Conservation (phyloP, 2,113 vertebrate genomes). For the Cinclus cinclus region DNA sequence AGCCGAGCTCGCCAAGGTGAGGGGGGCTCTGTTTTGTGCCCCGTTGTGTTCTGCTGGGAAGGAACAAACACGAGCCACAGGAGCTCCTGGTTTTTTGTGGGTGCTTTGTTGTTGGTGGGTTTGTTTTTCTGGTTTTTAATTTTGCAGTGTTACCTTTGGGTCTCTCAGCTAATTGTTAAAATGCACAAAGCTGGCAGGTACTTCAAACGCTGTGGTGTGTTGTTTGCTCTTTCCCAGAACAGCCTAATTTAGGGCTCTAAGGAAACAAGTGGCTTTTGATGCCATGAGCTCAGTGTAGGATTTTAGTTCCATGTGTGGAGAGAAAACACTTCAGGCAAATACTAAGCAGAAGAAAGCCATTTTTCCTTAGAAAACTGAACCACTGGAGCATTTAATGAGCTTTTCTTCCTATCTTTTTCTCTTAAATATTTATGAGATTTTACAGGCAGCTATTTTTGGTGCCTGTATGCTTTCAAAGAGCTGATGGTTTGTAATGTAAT, state of each 20-base stretch:
- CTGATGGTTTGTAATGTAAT: neutral
- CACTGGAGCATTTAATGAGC: neutral
- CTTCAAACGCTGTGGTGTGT: neutral
- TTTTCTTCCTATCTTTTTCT: neutral
- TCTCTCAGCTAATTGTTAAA: neutral
- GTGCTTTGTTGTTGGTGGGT: neutral
- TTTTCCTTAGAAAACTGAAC: neutral
- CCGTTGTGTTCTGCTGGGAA: rapidly evolving
- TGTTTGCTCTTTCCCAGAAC: neutral
- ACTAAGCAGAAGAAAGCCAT: rapidly evolving
- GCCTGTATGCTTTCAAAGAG: neutral
- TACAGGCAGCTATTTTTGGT: neutral
- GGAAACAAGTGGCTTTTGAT: slow-evolving; percentile 20
- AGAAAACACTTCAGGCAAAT: neutral
- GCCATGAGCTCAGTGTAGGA: neutral
- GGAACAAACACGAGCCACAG: neutral
- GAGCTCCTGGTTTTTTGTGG: no score
- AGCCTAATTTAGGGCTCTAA: neutral
- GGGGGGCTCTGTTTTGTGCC: neutral
- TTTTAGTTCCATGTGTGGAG: neutral
- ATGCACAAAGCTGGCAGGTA: neutral
- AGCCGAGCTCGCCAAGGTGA: slow-evolving; percentile 86
- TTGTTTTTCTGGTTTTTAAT: neutral
- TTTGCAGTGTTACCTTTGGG: neutral
- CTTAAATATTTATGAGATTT: neutral